Evolutionary conservation across 1,140 invertebrate species (phyloP), one percentile per base, ranked within the genome.

Genomic region (Lordiphosa mommai): DNA sequence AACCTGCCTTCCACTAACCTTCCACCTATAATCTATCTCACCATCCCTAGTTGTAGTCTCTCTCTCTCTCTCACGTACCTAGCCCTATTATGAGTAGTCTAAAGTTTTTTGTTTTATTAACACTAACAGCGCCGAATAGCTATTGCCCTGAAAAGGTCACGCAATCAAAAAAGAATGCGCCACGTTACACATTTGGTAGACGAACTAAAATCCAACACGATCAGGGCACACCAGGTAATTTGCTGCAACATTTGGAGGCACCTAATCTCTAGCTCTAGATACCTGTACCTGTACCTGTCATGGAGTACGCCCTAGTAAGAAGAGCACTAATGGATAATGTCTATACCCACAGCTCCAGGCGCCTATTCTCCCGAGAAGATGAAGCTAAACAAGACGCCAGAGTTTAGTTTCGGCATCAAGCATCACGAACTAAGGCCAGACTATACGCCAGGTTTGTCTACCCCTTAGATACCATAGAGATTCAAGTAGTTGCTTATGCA

Each of bases 361-460:
- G 90, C 91, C 44, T 93, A 93, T 85, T 85, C 90, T 63, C 92
- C 93, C 14, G 93, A 95, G 88, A 91, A 92, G 49, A 88, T 90
- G 37, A 92, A 92, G 52, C 90, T 91, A 58, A 91, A 92, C 70
- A 90, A 89, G 55, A 90, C 92, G 33, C 92, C 92, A 9, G 91
- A 91, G 69, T 94, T 90, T 85, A 91, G 90, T 44, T 94, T 93
- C 53, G 90, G 90, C 33, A 89, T 92, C 32, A 93, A 91, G 88
- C 87, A 92, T 0, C 92, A 92, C 67, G 93, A 94, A 36, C 89
- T 90, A 5, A 94, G 93, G 87, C 67, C 89, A 2, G 94, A 95
- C 74, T 90, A 93, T 37, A 95, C 93, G 5, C 96, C 96, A 32
- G 93, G 84, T 87, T 41, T 30, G 64, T 90, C 89, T 20, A 13